Base-by-base conservation (phyloP, 1,140 invertebrate species). In the Hyposmocoma kahamanoa region DNA sequence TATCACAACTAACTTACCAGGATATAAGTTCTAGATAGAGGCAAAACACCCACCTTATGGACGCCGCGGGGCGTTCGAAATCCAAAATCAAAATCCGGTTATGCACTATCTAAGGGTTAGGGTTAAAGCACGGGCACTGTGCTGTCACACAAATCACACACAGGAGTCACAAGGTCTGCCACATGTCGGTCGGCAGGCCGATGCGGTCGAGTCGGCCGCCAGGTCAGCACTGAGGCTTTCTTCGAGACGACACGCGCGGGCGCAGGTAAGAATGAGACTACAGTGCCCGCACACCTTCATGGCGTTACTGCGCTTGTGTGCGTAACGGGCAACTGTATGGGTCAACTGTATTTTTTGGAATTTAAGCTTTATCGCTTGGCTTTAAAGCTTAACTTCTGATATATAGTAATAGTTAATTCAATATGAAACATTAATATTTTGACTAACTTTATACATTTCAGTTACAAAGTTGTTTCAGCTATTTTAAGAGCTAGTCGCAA, bases 31-130 rank as follows among this genome's bases (percentile, higher is more conserved):
- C n/a, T n/a, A n/a, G n/a, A n/a, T n/a, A n/a, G n/a, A n/a, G n/a
- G n/a, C n/a, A n/a, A n/a, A 56, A 24, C 43, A 82, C 72, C 56
- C 66, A 82, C 78, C 78, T 82, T 78, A 64, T 67, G 56, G 60
- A 73, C 65, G 71, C 69, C 69, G 64, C 67, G 74, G 67, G 66
- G 67, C 67, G 68, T 71, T 18, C 11, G 22, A 21, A 9, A 20
- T 72, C 67, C 56, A 69, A 73, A 73, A 67, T 53, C 58, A 67
- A 79, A 84, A 84, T 84, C 81, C 81, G 71, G 78, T 80, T 77
- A 68, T 66, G 61, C 81, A 84, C 81, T 84, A 84, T 83, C 75
- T n/a, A 83, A 67, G 77, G 75, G 76, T 74, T 78, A 71, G 74
- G 78, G 77, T 82, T 80, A 84, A 75, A 50, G 74, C 74, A 84